Evolutionary conservation across 2,797 vertebrate species (phyloP), one percentile per base, ranked within the genome.

Genomic region (Alectoris magna): DNA sequence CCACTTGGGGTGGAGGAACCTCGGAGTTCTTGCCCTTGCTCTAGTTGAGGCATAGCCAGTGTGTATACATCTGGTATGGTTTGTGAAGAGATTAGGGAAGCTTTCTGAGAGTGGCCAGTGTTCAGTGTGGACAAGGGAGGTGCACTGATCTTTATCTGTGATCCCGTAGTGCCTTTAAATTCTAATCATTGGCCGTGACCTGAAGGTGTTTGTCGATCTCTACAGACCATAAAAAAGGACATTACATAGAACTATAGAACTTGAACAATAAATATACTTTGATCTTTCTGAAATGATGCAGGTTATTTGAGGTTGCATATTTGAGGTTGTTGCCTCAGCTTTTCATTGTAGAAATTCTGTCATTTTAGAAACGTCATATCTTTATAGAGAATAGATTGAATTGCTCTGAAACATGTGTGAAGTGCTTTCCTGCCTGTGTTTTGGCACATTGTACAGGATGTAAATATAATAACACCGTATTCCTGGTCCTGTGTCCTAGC

Each of bases 1-100:
- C 8, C 11, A 0, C 43, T 72, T 58, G 11, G 10, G 18, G 63
- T 44, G 1, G 1, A 10, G 14, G 2, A 31, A 79, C 14, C 10
- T 38, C 23, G 13, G 17, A 24, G 15, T 69, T 15, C 23, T 80
- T 23, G 36, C 15, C 11, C 19, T 11, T 29, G 39, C 7, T 11
- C 15, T 21, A 9, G 7, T 26, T 44, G 56, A 29, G 41, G 31
- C 26, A 34, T 2, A 76, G 27, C 12, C 26, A 26, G 5, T 9
- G 7, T 13, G 11, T 14, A 38, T 73, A 3, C 11, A 41, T 26
- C 36, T 73, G 3, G 1, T 51, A 13, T n/a, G 18, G 16, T 4
- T 70, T 8, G 74, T 48, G 3, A 63, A n/a, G 4, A 58, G 53
- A 73, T 26, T 8, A 48, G 7, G 13, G 18, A 73, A 70, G 59